Evolutionary conservation across 2,113 vertebrate genomes (phyloP).

Genomic region (Nesoenas mayeri): DNA sequence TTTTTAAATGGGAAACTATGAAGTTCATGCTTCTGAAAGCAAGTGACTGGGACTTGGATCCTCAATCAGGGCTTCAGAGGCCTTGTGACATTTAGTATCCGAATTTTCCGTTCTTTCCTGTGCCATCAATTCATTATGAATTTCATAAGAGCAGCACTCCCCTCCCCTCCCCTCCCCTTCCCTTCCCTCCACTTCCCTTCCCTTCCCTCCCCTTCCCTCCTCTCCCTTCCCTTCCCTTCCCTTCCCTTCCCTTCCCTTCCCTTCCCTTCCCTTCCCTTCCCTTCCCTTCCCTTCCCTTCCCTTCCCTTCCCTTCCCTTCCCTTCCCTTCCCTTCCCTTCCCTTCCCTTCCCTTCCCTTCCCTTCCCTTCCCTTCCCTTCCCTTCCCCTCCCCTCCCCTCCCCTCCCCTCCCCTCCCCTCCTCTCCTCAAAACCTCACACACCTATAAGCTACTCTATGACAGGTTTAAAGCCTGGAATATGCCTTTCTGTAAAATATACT

Average conservation of each 20-base stretch:
- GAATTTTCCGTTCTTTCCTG: background rate
- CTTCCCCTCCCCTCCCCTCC: background rate
- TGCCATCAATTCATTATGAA: background rate
- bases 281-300: too few relatives aligned
- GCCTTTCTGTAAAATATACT: background rate
- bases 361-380: too few relatives aligned
- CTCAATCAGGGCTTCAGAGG: background rate
- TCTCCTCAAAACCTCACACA: background rate
- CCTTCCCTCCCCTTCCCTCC: too few relatives aligned
- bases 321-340: too few relatives aligned
- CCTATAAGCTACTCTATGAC: background rate
- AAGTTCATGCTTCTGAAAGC: background rate
- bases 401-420: background rate
- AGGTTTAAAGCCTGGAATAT: background rate
- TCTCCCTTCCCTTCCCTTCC: too few relatives aligned
- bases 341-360: too few relatives aligned
- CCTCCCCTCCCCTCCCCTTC: too few relatives aligned
- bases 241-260: background rate
- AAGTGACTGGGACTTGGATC: background rate
- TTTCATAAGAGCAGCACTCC: background rate
- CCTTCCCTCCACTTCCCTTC: too few relatives aligned
- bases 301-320: background rate
- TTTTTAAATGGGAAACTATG: background rate
- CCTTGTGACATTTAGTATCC: accelerated
- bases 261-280: background rate